Evolutionary conservation across 2,113 vertebrate species (phyloP).

Genomic region (Gnathonemus longibarbis): DNA sequence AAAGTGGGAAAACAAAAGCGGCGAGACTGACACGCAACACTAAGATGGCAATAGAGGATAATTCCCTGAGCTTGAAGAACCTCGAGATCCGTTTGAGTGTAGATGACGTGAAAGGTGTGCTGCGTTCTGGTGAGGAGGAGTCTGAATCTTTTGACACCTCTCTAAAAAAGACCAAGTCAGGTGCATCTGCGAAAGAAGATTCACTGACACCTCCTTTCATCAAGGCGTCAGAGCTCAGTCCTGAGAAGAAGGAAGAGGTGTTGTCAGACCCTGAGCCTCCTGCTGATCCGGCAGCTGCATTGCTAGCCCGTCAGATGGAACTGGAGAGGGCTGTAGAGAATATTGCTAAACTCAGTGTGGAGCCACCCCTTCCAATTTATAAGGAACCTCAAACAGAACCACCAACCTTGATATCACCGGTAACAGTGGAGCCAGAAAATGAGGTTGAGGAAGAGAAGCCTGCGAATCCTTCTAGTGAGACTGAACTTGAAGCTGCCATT

Average conservation of each 20-base stretch:
- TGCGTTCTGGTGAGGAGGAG: constrained; percentile 61
- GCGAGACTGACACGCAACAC: constrained; percentile 70
- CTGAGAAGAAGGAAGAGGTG: constrained; percentile 64
- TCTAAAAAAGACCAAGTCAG: constrained; percentile 48
- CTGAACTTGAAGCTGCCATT: constrained; percentile 90
- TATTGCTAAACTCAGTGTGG: constrained; percentile 82
- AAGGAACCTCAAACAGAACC: constrained; percentile 66
- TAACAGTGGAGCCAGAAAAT: constrained; percentile 43
- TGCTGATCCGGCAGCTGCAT: constrained; percentile 64
- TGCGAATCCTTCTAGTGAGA: constrained; percentile 82
- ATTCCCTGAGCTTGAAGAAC: constrained; percentile 70
- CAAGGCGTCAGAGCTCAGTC: constrained; percentile 54
- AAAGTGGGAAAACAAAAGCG: constrained; percentile 72
- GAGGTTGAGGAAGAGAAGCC: constrained; percentile 79
- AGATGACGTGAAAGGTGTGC: constrained; percentile 65
- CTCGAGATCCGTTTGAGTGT: constrained; percentile 71
- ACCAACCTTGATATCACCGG: constrained; percentile 55
- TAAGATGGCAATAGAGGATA: constrained; percentile 63
- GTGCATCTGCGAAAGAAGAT: constrained; percentile 56
- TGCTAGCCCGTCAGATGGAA: constrained; percentile 82
- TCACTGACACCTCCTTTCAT: constrained; percentile 38
- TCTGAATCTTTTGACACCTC: constrained; percentile 45
- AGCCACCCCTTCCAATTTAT: constrained; percentile 59
- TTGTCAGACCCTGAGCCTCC: constrained; percentile 54
- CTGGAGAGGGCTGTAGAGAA: constrained; percentile 91